These are phyloP conservation scores for Matsumyia berberina DNA, from an alignment of 2,888 invertebrate genomes.

Conservation along the genomic window DNA sequence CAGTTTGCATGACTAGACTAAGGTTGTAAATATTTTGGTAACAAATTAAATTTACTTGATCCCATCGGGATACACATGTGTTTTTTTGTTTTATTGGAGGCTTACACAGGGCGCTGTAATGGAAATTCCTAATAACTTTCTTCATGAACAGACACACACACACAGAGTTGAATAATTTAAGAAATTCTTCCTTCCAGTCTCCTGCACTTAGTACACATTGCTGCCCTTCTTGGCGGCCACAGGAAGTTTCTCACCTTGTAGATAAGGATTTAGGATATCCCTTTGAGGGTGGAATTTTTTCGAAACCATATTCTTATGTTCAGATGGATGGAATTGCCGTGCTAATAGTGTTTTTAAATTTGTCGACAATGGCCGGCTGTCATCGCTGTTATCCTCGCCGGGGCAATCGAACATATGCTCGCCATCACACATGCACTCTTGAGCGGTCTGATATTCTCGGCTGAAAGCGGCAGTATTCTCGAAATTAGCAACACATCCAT, in stretches of 20 bases:
- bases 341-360: constrained; percentile 86
- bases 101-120: constrained; percentile 37
- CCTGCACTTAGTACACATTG: constrained; percentile 85
- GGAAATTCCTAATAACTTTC: background rate
- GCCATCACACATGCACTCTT: constrained; percentile 98
- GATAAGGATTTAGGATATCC: constrained; percentile 92
- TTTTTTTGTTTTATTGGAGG: constrained; percentile 5
- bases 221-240: constrained; percentile 97
- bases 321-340: constrained; percentile 83
- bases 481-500: constrained; percentile 95
- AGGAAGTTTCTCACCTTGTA: constrained; percentile 93
- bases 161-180: background rate
- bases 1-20: constrained; percentile 24
- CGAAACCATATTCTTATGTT: constrained; percentile 86
- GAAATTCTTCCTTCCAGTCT: background rate
- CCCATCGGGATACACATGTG: constrained; percentile 22
- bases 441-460: constrained; percentile 94
- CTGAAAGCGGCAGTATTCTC: constrained; percentile 98
- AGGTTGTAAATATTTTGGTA: constrained; percentile 16
- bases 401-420: constrained; percentile 99
- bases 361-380: constrained; percentile 76
- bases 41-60: constrained; percentile 7
- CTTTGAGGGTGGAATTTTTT: constrained; percentile 88
- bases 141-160: background rate
- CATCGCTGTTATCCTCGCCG: constrained; percentile 82